Percentiles rank a stretch among this genome's conserved stretches.
These are phyloP conservation scores for Papilio dardanus DNA, from an alignment of 1,140 invertebrate species.

Conservation along the genomic window DNA sequence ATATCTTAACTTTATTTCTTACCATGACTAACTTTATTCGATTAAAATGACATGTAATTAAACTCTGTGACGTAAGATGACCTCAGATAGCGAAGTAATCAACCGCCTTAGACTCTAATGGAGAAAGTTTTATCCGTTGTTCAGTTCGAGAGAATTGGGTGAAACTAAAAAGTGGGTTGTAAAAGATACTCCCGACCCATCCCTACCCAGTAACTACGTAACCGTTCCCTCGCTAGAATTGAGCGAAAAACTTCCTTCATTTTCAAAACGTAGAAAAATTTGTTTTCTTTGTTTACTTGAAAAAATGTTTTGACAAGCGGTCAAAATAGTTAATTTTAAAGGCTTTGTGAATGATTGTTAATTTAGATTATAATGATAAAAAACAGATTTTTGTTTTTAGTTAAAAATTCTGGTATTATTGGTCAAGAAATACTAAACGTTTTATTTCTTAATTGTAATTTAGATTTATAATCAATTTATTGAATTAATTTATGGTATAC, in stretches of 20 bases:
- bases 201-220: background rate
- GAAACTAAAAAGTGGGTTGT: conserved; percentile 54
- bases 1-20: background rate
- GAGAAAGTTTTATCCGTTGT: conserved; percentile 46
- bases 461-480: background rate
- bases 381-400: background rate
- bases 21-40: background rate
- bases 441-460: background rate
- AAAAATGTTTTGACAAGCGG: background rate
- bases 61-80: background rate
- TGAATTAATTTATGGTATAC: conserved; percentile 5
- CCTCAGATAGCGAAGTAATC: conserved; percentile 26
- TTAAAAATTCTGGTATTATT: background rate
- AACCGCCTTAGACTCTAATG: conserved; percentile 40
- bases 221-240: background rate
- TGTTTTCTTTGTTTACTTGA: background rate
- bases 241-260: background rate
- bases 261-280: conserved; percentile 7
- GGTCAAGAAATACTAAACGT: background rate
- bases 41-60: conserved; percentile 6
- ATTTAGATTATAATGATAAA: background rate
- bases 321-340: background rate
- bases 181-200: conserved; percentile 45
- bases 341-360: background rate
- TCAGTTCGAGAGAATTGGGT: conserved; percentile 52